Evolutionary conservation across 2,888 invertebrate genomes (phyloP), one percentile per base, ranked within the genome.

Genomic region (Microplitis manilae): DNA sequence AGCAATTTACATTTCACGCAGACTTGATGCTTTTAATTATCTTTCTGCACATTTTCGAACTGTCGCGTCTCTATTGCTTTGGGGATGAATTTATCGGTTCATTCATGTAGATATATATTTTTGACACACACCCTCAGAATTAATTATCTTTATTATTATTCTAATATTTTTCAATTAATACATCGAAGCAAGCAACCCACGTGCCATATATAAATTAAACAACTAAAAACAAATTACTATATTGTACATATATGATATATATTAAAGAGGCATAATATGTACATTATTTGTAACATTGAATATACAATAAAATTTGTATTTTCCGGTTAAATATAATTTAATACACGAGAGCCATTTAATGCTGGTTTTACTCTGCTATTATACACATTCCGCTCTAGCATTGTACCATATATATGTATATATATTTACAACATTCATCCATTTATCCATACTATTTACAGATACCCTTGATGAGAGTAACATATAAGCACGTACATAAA

Each of bases 391-490:
- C 30, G 4, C 30, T 30, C 30, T 30, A 4, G 4, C 30, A 30
- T 20, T 50, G 41, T 50, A 50, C 9, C 7, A 9, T 50, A 50
- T 50, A 50, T 50, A 50, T 9, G 13, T 50, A 13, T 50, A 50
- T 50, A 8, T 13, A 65, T 38, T 50, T 50, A 13, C 65, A n/a
- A 13, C 8, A 65, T 20, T 65, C 65, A 65, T 65, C 40, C 17
- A 20, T 70, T 70, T 67, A 20, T 59, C 59, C 67, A 73, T 67
- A 38, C 59, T 73, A 38, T 65, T 65, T 65, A 73, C n/a, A 67
- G 30, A 68, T 38, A 17, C 60, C 60, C 50, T 41, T 13, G 50
- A 50, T 50, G 50, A 50, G 50, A 50, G 50, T 13, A 50, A 5
- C 50, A 13, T 50, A 50, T 50, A 50, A 40, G 73, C 20, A 41